Evolutionary conservation across 1,140 invertebrate species (phyloP).

Genomic region (Trichogramma pretiosum): DNA sequence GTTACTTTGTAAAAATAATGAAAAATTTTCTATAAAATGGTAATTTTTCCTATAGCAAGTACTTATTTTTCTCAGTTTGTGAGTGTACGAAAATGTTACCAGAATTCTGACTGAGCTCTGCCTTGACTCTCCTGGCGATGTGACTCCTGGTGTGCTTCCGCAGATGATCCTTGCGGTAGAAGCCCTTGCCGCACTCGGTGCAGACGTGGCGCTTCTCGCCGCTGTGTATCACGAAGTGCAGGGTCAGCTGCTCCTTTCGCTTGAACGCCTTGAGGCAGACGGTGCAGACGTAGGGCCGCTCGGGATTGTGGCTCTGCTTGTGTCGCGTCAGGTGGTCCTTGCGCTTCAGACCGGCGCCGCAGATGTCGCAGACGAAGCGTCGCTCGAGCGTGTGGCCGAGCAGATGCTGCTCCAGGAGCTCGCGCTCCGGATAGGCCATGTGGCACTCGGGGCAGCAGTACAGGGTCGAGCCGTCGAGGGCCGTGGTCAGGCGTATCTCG

Average conservation of each 20-base stretch:
- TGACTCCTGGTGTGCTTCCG: slow-evolving; percentile 73
- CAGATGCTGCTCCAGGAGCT: slow-evolving; percentile 69
- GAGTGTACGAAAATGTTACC: too few species aligned
- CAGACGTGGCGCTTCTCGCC: slow-evolving; percentile 79
- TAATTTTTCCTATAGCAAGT: too few species aligned
- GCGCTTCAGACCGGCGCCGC: slow-evolving; percentile 71
- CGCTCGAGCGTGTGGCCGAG: slow-evolving; percentile 72
- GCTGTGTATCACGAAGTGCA: slow-evolving; percentile 78
- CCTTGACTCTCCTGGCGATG: slow-evolving; percentile 70
- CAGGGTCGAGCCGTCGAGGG: slow-evolving; percentile 69
- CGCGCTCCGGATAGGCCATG: slow-evolving; percentile 75
- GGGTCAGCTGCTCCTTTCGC: slow-evolving; percentile 71
- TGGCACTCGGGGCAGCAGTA: slow-evolving; percentile 82
- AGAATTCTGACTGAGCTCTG: slow-evolving; percentile 62
- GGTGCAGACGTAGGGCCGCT: slow-evolving; percentile 71
- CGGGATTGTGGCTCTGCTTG: slow-evolving; percentile 73
- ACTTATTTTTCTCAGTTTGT: too few species aligned
- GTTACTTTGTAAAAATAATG: too few species aligned
- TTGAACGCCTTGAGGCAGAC: slow-evolving; percentile 79
- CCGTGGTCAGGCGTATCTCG: slow-evolving; percentile 71
- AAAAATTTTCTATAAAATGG: too few species aligned
- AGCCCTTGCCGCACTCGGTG: slow-evolving; percentile 75
- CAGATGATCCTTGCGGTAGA: slow-evolving; percentile 46
- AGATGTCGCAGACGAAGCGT: slow-evolving; percentile 76
- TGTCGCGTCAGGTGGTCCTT: slow-evolving; percentile 74